Evolutionary conservation across 2,888 invertebrate genomes (phyloP), one percentile per base, ranked within the genome.

Genomic region (Sycophila texana): DNA sequence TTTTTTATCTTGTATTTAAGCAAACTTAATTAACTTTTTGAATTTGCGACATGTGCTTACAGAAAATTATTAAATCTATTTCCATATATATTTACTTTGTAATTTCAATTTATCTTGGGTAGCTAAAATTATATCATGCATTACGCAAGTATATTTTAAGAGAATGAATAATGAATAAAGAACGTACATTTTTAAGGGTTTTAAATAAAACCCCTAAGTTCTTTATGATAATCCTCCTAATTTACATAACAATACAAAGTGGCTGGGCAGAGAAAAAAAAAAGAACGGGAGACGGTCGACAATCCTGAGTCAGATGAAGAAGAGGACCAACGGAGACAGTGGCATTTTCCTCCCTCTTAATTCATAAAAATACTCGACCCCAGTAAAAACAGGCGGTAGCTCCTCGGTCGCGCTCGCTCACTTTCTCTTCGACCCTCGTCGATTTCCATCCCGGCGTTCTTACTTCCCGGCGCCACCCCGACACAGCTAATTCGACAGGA

Each of bases 341-440:
- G 83, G 84, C 82, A 82, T 81, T 84, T 84, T 83, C 82, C 83
- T 82, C 83, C 81, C 84, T 83, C 84, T 85, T 85, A 84, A 85
- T 86, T 85, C 84, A 84, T 84, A 86, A 86, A 85, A 86, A 86
- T 84, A 85, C 85, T 84, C 74, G 75, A 63, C 47, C 47, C 22
- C 4, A 68, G 71, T 16, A 81, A 76, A 76, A 79, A 75, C 73
- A 81, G 79, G 7, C 39, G 10, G 39, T 39, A 10, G 39, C 81
- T 72, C 75, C 82, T 71, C 80, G 79, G 77, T 79, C 74, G 77
- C 66, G 63, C 75, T 74, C 55, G 30, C 22, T 63, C 67, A 57
- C 58, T 53, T 49, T 18, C 53, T 66, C 20, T 16, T 58, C 74
- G 67, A 79, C 81, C 53, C 81, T 83, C 81, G 70, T 80, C 79